Conservation (phyloP, 2,113 vertebrate genomes). For the Labeo catla region DNA sequence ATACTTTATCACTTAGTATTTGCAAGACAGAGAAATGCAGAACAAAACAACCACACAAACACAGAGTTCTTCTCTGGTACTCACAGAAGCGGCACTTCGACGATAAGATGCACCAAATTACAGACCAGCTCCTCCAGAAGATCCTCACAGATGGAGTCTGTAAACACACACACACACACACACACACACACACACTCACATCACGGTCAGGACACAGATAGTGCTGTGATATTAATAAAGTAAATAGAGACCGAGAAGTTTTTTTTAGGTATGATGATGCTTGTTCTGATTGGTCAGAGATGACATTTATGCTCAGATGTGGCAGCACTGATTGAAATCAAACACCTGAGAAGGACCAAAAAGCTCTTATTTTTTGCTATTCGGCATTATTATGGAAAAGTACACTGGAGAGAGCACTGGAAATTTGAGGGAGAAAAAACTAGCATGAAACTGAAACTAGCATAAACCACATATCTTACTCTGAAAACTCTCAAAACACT, state of each 20-base stretch:
- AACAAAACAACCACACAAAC: constrained; percentile 20
- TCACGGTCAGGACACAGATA: background rate
- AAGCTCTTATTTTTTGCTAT: too few relatives aligned
- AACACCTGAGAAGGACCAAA: background rate
- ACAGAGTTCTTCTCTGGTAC: constrained; percentile 63
- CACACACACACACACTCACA: constrained; percentile 29
- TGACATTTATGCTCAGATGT: background rate
- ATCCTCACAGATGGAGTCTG: constrained; percentile 83
- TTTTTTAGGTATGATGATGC: background rate
- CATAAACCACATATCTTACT: background rate
- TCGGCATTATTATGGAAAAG: background rate
- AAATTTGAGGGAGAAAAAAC: too few relatives aligned
- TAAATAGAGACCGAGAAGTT: background rate
- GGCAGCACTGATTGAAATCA: background rate
- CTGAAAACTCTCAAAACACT: background rate
- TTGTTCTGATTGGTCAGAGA: constrained; percentile 3
- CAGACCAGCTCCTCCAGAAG: constrained; percentile 93
- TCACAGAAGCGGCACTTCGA: constrained; percentile 95
- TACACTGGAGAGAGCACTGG: background rate
- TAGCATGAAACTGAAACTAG: too few relatives aligned
- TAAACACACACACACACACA: constrained; percentile 21
- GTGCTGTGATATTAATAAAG: background rate
- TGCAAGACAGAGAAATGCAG: constrained; percentile 4
- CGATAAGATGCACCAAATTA: constrained; percentile 92
- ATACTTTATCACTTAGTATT: constrained; percentile 4